Evolutionary conservation across 2,113 vertebrate genomes (phyloP), one percentile per base, ranked within the genome.

Genomic region (Cephalopholis sonnerati): DNA sequence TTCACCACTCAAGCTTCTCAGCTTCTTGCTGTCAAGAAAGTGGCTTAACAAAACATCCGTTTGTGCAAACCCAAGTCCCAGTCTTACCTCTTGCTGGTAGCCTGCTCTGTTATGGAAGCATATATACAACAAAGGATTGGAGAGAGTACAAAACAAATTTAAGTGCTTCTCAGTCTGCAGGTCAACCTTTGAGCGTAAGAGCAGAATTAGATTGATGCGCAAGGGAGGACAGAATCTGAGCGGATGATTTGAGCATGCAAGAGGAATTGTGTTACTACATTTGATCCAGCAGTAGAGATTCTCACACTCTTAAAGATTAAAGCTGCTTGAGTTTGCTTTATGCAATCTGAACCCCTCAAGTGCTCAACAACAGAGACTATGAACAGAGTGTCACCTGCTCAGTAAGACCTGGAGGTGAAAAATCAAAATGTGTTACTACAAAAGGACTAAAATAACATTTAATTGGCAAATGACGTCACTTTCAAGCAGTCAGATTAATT

Each of bases 1-100:
- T 77, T 85, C 54, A 86, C 59, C 50, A 74, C 77, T 86, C 74
- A 68, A 84, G 79, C 66, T 59, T 82, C 67, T 84, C 51, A 68
- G 69, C 44, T 83, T 77, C 76, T 77, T 77, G 75, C 50, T 80
- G 77, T 87, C 50, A 69, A 82, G 63, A 61, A 53, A 73, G 67
- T 24, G 73, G 70, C 62, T 66, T 77, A 83, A 73, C 24, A 51
- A 89, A 86, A 70, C 51, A 77, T 77, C 39, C 0, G 7, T 51
- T 68, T 57, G 62, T 51, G 10, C 41, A 68, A 70, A 88, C 12
- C 50, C 17, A 74, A 53, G 46, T 61, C 74, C 66, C 53, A 71
- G 67, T 46, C 25, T 8, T 64, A 41, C 79, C n/a, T 73, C 72
- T 51, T 17, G 36, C 32, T 67, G 46, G 44, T 24, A 44, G 66